phyloP scores from a whole-genome alignment of 2,113 vertebrate genomes.

The Salvator merianae region DNA sequence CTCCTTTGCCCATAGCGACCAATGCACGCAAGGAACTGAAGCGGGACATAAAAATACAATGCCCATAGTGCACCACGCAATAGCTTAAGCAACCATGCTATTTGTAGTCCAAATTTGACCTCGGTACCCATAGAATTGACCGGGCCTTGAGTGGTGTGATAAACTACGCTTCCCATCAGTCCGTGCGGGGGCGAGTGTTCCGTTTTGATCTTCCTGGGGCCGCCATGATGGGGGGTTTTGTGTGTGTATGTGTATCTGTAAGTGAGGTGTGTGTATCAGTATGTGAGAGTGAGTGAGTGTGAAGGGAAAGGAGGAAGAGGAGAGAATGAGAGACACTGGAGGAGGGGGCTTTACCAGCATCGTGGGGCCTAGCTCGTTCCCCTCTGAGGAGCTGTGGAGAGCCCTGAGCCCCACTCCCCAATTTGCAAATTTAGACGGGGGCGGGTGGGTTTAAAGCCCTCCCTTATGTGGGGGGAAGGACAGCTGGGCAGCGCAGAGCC shows the following conservation, averaged over 20 bases:
- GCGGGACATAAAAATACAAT: neutral
- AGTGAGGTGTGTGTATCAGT: conserved; percentile 21
- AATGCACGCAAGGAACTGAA: neutral
- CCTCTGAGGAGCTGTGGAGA: neutral
- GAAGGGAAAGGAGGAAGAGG: neutral
- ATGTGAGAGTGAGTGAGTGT: conserved; percentile 12
- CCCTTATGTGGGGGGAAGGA: conserved; percentile 17
- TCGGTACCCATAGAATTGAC: neutral
- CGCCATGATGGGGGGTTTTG: conserved; percentile 37
- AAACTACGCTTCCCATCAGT: neutral
- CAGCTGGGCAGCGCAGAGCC: conserved; percentile 20
- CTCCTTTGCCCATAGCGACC: neutral
- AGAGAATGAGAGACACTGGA: neutral
- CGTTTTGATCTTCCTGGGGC: conserved; percentile 6
- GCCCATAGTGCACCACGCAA: neutral
- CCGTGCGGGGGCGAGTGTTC: neutral
- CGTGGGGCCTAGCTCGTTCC: conserved; percentile 4
- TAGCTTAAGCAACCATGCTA: neutral
- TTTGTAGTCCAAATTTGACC: conserved; percentile 11
- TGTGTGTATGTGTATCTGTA: conserved; percentile 7
- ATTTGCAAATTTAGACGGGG: neutral
- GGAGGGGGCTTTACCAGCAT: neutral
- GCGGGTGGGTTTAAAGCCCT: conserved; percentile 9
- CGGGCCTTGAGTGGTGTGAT: neutral
- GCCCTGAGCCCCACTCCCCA: neutral